Evolutionary conservation across 2,797 vertebrate genomes (phyloP).

Genomic region (Macroramphosus scolopax): DNA sequence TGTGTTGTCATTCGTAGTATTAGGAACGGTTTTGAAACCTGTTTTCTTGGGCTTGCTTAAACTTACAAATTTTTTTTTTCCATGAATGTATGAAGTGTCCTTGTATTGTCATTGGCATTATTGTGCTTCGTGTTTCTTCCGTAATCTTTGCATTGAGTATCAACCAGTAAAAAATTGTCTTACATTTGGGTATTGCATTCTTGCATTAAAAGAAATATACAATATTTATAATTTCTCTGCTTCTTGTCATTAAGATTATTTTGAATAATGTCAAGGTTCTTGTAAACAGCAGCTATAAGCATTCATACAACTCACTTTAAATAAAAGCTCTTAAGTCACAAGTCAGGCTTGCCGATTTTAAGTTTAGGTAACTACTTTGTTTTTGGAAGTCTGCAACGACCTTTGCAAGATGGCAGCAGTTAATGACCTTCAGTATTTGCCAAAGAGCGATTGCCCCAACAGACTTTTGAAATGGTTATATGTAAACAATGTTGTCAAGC

Average conservation of each 20-base stretch:
- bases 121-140: slow-evolving; percentile 3
- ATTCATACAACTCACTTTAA: too few relatives aligned
- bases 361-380: too few relatives aligned
- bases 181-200: slow-evolving; percentile 35
- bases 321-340: too few relatives aligned
- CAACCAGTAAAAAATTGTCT: slow-evolving; percentile 17
- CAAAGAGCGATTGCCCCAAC: too few relatives aligned
- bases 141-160: slow-evolving; percentile 1
- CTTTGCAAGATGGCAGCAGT: too few relatives aligned
- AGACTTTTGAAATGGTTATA: too few relatives aligned
- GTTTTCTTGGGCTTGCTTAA: background rate
- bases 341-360: too few relatives aligned
- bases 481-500: too few relatives aligned
- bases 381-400: too few relatives aligned
- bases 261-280: background rate
- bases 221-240: background rate
- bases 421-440: too few relatives aligned
- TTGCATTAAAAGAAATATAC: slow-evolving; percentile 45
- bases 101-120: slow-evolving; percentile 27
- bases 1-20: slow-evolving; percentile 8
- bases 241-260: background rate
- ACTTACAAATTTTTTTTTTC: slow-evolving; percentile 6
- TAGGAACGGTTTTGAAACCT: slow-evolving; percentile 3
- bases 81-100: slow-evolving; percentile 27
- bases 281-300: too few relatives aligned